Conservation (phyloP, 2,888 invertebrate genomes). For the Parelbella ahira region DNA sequence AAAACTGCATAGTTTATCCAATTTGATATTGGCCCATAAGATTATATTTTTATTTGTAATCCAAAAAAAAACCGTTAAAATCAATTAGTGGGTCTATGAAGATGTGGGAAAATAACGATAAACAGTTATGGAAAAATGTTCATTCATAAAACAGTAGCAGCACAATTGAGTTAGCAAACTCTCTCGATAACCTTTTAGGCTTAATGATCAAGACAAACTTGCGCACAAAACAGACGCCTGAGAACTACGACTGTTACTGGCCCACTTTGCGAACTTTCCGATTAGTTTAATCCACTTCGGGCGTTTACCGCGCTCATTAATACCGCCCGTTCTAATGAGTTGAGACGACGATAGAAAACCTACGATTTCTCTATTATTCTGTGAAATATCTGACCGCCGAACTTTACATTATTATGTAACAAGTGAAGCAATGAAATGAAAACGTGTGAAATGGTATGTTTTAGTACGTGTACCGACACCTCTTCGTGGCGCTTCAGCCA, state of each 20-base stretch:
- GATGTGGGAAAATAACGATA: neutral
- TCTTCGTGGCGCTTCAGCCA: no score
- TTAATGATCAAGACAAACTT: conserved; percentile 20
- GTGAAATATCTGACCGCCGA: conserved; percentile 11
- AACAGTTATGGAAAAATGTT: neutral
- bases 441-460: no score
- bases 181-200: conserved; percentile 13
- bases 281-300: conserved; percentile 35
- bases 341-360: conserved; percentile 27
- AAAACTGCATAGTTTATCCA: no score
- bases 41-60: no score
- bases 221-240: conserved; percentile 3
- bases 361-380: conserved; percentile 16
- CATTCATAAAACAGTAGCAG: neutral
- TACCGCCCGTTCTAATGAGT: conserved; percentile 30
- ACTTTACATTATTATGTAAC: conserved; percentile 30
- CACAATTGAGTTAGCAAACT: conserved; percentile 4
- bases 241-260: conserved; percentile 24
- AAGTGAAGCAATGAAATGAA: conserved; percentile 29
- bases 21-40: no score
- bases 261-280: conserved; percentile 33
- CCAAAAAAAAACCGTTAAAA: no score
- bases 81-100: no score
- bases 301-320: conserved; percentile 32
- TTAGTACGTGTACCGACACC: no score